Base-by-base conservation (phyloP, 2,113 vertebrate species). In the Platysteira castanea region DNA sequence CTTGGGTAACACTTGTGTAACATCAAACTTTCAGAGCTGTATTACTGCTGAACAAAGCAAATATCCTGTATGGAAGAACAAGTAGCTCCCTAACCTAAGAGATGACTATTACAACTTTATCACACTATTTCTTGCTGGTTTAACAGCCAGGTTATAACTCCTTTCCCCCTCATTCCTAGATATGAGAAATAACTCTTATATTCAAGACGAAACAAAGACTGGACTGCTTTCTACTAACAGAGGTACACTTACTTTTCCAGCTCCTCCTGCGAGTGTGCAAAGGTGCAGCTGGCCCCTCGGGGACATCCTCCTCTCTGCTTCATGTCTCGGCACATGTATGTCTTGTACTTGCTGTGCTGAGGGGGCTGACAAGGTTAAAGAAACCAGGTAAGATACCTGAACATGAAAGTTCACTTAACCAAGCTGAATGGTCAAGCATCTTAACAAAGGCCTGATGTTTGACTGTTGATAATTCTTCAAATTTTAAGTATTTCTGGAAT, bases 261-360 rank as follows among this genome's bases (percentile, higher is more conserved):
- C 96, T 99, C 99, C 97, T 99, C 99, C 97, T 99, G 99, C 52
- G 99, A 99, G 95, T 99, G 99, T 95, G 99, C 99, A 79, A 99
- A 99, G 70, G 99, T 99, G 93, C 99, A 99, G 98, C 99, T 99
- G 95, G 99, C 99, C 65, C 99, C 99, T 18, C 99, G 98, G 71
- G 99, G 99, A 96, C 99, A 99, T 49, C 99, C 99, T 92, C 99
- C 99, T 96, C 99, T 99, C 97, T 99, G 99, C 95, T 99, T 99
- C 99, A 99, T 99, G 97, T 99, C 99, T 65, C 99, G 98, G 95
- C 99, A 99, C 99, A 99, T 99, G 92, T 99, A 99, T 4, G 99
- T 99, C 97, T 99, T 99, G 91, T 99, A 99, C 94, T 99, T 99
- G 98, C 99, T 99, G 97, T 99, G 99, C 97, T 99, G 99, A 75